Evolutionary conservation across 2,888 invertebrate genomes (phyloP), one percentile per base, ranked within the genome.

Genomic region (Nomada flava): DNA sequence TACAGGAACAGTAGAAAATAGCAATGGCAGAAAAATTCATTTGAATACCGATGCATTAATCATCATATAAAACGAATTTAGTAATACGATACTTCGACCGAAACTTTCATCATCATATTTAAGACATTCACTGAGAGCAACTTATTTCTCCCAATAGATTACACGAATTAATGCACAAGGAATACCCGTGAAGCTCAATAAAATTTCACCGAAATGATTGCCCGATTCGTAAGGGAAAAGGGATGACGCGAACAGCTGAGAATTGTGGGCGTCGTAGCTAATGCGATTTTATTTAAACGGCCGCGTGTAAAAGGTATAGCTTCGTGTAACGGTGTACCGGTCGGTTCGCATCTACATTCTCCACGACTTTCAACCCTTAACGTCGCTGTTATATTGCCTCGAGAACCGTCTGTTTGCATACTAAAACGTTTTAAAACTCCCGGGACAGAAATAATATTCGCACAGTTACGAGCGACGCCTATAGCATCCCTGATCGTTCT

Each of bases 381-480:
- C 79, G 81, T 86, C 84, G 84, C 86, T 88, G 89, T 91, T 91
- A 91, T 85, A 87, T 84, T 82, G 85, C 86, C 84, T 78, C 84
- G 88, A 89, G 89, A 88, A 88, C 88, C 90, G 90, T 90, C 91
- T 91, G 91, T 91, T 91, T 91, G 91, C 91, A 91, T 91, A 90
- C 90, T 91, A 91, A 91, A 91, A 91, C 90, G 91, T 88, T 90
- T 91, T 89, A 89, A 91, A 90, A 90, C 90, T 90, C 89, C 85
- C 88, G 86, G 86, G 89, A 88, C 89, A 89, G 89, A 89, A 90
- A 90, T 90, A 91, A 90, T 90, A 90, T 89, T 90, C 87, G 65
- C 88, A 83, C 79, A 64, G 76, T 80, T 87, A 84, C 84, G 84
- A 84, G 83, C 77, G 59, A 73, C 71, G 79, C 62, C 67, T 70